Base-by-base conservation (phyloP, 2,888 invertebrate species). In the Hybos culiciformis region DNA sequence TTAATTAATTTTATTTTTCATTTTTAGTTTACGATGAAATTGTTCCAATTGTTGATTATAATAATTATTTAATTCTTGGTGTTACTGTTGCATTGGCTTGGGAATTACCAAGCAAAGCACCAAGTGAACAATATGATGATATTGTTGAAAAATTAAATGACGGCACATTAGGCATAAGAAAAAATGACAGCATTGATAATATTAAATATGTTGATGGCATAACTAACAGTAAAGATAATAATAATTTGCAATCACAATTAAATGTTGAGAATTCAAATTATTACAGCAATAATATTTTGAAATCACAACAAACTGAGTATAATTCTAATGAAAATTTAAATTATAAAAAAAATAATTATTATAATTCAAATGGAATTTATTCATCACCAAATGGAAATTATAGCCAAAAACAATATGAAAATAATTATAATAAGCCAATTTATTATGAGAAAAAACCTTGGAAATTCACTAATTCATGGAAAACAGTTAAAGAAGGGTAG, bases 41-140 rank as follows among this genome's bases (percentile, higher is more conserved):
- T 47, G 53, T 64, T 41, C 63, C 64, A 31, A 55, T 66, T 26
- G 63, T 64, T n/a, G 66, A 65, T 46, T 57, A 56, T 32, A 64
- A 61, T 4, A 64, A 66, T 48, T 62, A 65, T 44, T 73, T 82
- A 47, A 71, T 80, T 9, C 68, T 78, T 53, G 84, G 84, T 1
- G 70, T 77, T 39, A 85, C 84, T 0, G 80, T 82, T 1, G 83
- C 83, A 1, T 62, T 85, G 52, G 84, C 85, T 3, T 85, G 78
- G 73, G 78, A 83, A 54, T 60, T 85, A 34, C 85, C 85, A 0
- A 78, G 80, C 49, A 75, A 77, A 47, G 75, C 69, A 4, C 61
- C 66, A 5, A 63, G 61, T 46, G 65, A 62, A 49, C 55, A 59
- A 20, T 42, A 63, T 1, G 54, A 58, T 15, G 58, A 63, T 45